Conservation (phyloP, 2,888 invertebrate genomes). For the Uropetala carovei region DNA sequence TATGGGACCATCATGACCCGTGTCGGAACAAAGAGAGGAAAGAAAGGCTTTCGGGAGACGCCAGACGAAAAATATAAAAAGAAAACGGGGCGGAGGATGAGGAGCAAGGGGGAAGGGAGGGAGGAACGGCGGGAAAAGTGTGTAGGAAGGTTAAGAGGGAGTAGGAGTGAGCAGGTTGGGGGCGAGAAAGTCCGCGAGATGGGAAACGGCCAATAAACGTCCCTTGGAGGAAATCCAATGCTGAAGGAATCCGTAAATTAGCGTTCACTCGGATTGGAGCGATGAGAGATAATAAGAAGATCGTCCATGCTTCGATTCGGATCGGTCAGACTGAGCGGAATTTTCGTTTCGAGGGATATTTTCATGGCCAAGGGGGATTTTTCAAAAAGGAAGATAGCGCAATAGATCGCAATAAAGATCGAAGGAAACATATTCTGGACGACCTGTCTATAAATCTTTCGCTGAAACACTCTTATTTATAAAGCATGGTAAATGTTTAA, state of each 20-base stretch:
- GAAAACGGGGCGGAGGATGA: not conserved
- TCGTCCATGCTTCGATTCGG: not conserved
- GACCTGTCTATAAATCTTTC: too few relatives aligned
- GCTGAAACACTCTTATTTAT: too few relatives aligned
- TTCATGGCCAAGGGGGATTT: not conserved
- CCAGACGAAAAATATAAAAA: not conserved
- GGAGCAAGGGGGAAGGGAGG: not conserved
- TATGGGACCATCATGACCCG: too few relatives aligned
- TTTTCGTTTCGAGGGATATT: too few relatives aligned
- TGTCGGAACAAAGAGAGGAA: too few relatives aligned
- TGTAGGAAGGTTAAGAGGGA: not conserved
- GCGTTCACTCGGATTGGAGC: not conserved
- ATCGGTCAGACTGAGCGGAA: not conserved
- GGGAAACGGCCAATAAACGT: not conserved
- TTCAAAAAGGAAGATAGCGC: too few relatives aligned
- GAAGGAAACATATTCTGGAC: too few relatives aligned
- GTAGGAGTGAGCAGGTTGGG: not conserved
- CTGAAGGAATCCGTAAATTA: not conserved
- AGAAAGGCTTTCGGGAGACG: too few relatives aligned
- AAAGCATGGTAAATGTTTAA: too few relatives aligned
- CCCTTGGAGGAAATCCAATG: conserved; percentile 30
- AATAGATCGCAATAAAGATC: too few relatives aligned
- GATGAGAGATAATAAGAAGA: conserved; percentile 3
- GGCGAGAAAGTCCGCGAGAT: not conserved
- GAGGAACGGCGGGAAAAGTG: not conserved